Evolutionary conservation across 2,888 invertebrate genomes (phyloP), one percentile per base, ranked within the genome.

Genomic region (Escarpia spicata): DNA sequence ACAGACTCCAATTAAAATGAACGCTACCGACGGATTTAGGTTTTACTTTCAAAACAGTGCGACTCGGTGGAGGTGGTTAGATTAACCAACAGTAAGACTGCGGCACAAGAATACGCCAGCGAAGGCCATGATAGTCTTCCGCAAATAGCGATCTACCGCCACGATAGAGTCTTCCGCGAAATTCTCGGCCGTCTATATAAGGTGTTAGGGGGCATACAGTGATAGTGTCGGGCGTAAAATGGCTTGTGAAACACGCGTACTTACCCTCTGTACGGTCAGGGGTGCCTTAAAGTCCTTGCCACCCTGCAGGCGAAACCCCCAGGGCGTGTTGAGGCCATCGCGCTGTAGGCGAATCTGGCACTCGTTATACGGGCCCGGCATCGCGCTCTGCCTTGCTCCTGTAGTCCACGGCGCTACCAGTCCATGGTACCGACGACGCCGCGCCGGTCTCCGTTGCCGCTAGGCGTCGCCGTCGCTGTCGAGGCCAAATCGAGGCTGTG

Each of bases 281-380:
- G 95, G 95, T 92, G 95, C 95, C 91, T 95, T 95, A 92, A 96
- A 94, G 94, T 96, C 96, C 95, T 95, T 96, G 91, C 96, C 96
- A 91, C 96, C 96, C 94, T 96, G 96, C 92, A 96, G 95, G 44
- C 96, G 95, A 95, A 96, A 96, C 93, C 96, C 96, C 96, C 96
- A 96, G 92, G 96, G 96, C 93, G 96, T 96, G 92, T 95, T 94
- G 94, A 96, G 95, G 94, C 95, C 95, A 95, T 96, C 96, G 94
- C 96, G 94, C 94, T 94, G 95, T 92, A 96, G 95, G 92, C 95
- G 95, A 92, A 96, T 95, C 94, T 95, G 94, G 92, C 95, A 94
- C 93, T 95, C 95, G 10, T 60, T 45, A 90, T 91, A 92, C 26
- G 93, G 92, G 37, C 93, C 93, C 43, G 93, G 43, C 94, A 94